Base-by-base conservation (phyloP, 2,888 invertebrate genomes). In the Cataglyphis rosenhaueri region DNA sequence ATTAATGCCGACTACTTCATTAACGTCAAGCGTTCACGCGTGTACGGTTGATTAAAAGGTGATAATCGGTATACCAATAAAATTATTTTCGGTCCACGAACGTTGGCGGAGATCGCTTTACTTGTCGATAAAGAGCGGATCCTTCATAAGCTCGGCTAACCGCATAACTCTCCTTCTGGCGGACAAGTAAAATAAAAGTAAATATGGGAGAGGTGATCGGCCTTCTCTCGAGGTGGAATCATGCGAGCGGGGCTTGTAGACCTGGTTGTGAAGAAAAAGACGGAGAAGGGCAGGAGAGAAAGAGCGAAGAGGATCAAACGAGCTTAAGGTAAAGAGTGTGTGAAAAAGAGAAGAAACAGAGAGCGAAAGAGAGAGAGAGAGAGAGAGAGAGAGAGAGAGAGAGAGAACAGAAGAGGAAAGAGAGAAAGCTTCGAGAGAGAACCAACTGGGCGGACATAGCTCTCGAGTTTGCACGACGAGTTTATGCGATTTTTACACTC, bases 401-500 rank as follows among this genome's bases (percentile, higher is more conserved):
- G 70, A 57, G 55, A 75, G 74, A 84, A 75, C 61, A 75, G 83
- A 68, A 61, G 62, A 65, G 61, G 85, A 84, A 76, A 84, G 81
- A 82, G 81, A 81, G 84, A 87, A 79, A 82, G 82, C 71, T 52
- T 61, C 25, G 89, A 87, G 83, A 85, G 87, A 86, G 85, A 91
- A 90, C 91, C 89, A 90, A 90, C 88, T 89, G 89, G 89, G 91
- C 91, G 88, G 92, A 92, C 93, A 92, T 93, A 92, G 93, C 93
- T 93, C 91, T 93, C 91, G 89, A 91, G 91, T 92, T 92, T 89
- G 93, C 92, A 93, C 93, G 94, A 94, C 94, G 94, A 94, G 94
- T 94, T 94, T 94, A 94, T 94, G 94, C 94, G 94, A 94, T 94
- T 94, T 94, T 94, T 94, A 94, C 94, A 94, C 94, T 94, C 94